Evolutionary conservation across 92 coral and sea anemone species (phyloP).

Genomic region (Anthopleura xanthogrammica): DNA sequence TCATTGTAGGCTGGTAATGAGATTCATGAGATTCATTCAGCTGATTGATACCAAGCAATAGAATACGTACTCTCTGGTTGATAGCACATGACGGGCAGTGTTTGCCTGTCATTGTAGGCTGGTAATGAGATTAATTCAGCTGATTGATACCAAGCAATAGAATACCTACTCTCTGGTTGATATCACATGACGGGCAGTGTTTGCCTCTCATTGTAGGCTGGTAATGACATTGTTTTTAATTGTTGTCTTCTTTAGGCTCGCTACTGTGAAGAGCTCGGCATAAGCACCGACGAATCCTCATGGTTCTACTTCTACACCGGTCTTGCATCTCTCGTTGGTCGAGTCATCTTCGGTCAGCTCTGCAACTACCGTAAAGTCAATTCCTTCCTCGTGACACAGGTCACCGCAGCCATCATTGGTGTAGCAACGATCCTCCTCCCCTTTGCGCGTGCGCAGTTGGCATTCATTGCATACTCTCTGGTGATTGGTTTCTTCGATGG

Average conservation of each 20-base stretch:
- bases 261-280: constrained; percentile 60
- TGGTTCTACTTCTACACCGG: constrained; percentile 52
- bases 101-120: too few relatives aligned
- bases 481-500: constrained; percentile 42
- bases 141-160: too few relatives aligned
- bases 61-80: too few relatives aligned
- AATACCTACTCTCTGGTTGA: too few relatives aligned
- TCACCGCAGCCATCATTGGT: constrained; percentile 31
- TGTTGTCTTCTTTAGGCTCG: constrained; percentile 33
- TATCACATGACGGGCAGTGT: too few relatives aligned
- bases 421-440: constrained; percentile 32
- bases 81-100: too few relatives aligned
- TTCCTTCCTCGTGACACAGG: constrained; percentile 43
- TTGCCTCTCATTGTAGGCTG: too few relatives aligned
- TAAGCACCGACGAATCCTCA: constrained; percentile 44
- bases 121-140: too few relatives aligned
- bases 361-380: constrained; percentile 49
- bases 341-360: constrained; percentile 50
- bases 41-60: too few relatives aligned
- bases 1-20: too few relatives aligned
- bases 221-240: neutral
- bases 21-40: too few relatives aligned
- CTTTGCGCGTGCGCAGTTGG: constrained; percentile 41
- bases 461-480: constrained; percentile 25
- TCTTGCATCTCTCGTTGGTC: constrained; percentile 49